These are phyloP conservation scores for Penaeus chinensis DNA, from an alignment of 1,140 invertebrate genomes.

Conservation along the genomic window DNA sequence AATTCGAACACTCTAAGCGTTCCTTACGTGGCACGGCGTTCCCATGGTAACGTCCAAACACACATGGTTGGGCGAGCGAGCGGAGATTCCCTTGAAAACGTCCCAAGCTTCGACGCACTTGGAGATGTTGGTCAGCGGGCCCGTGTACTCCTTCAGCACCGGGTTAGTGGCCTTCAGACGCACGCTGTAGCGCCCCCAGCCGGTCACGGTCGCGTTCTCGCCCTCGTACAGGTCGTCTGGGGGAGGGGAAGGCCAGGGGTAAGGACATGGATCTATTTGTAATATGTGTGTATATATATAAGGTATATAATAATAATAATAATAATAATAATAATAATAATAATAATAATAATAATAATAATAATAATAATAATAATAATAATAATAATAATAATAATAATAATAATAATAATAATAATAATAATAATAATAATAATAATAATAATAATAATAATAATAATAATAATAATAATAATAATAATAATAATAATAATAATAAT, in stretches of 20 bases:
- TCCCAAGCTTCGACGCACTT: conserved; percentile 66
- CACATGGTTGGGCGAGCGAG: conserved; percentile 65
- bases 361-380: too few species aligned
- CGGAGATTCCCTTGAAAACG: conserved; percentile 66
- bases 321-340: too few species aligned
- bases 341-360: too few species aligned
- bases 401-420: too few species aligned
- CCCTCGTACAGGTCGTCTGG: conserved; percentile 30
- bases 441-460: too few species aligned
- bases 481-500: too few species aligned
- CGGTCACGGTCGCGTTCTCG: conserved; percentile 40
- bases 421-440: too few species aligned
- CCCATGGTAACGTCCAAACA: conserved; percentile 73
- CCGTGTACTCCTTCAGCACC: conserved; percentile 39
- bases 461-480: too few species aligned
- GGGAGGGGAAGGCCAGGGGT: background rate
- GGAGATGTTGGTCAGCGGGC: conserved; percentile 63
- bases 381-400: too few species aligned
- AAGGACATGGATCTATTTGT: background rate
- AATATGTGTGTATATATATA: background rate
- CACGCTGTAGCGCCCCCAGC: conserved; percentile 65
- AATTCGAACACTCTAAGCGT: background rate
- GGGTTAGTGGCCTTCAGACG: conserved; percentile 59
- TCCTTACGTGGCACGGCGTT: conserved; percentile 67
- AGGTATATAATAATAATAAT: too few species aligned